Evolutionary conservation across 2,888 invertebrate species (phyloP), one percentile per base, ranked within the genome.

Genomic region (Agrochola lota): DNA sequence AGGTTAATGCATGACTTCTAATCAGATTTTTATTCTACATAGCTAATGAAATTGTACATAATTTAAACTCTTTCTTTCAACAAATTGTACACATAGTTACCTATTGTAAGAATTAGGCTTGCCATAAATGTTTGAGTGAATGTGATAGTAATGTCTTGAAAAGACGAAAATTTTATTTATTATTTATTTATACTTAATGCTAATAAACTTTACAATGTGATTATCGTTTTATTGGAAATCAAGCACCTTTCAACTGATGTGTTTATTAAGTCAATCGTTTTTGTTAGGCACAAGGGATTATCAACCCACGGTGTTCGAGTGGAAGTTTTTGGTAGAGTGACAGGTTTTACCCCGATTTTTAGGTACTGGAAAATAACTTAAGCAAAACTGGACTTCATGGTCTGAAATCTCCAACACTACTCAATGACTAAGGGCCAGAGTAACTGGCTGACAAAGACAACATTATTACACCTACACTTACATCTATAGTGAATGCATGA

Each of bases 101-200:
- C n/a, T 46, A 20, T 3, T 62, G 0, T 70, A 23, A 60, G 20
- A 70, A 74, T 64, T 40, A 64, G n/a, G 26, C 69, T 60, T 75
- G 75, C 70, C 62, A 70, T 78, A 80, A 74, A 60, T 74, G 78
- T 77, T 75, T 80, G 79, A 78, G 66, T 79, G 69, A 76, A 85
- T 87, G 90, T 90, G 91, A 91, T 91, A 88, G 55, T 63, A 76
- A 77, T 72, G 90, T 91, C 90, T 89, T 90, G 0, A 70, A 72
- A 91, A 91, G 91, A 91, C 90, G 60, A 85, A 81, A 90, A 80
- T 49, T 79, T 35, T 87, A 88, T 88, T 88, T 86, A 86, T 81
- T 85, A 77, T 74, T 85, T 81, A 86, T 86, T 85, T 83, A 68
- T 63, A 67, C 40, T 62, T 78, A 75, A 70, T 60, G 11, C 40